These are phyloP conservation scores for Tenebrio molitor DNA, from an alignment of 1,140 invertebrate genomes.

Conservation along the genomic window DNA sequence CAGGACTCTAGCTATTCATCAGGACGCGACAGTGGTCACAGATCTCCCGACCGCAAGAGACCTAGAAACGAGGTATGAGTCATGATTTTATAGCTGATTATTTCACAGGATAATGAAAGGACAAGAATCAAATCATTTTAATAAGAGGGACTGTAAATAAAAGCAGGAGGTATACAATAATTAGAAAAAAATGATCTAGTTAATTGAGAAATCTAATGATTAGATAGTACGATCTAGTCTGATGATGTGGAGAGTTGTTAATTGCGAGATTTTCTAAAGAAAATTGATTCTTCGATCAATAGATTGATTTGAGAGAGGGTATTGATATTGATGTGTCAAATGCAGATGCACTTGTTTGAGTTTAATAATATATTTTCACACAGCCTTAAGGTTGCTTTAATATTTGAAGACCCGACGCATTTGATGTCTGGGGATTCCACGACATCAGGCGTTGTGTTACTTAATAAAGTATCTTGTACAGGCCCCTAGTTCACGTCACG, in stretches of 20 bases:
- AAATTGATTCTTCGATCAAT: constrained; percentile 25
- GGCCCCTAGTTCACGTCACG: constrained; percentile 63
- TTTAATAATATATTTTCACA: constrained; percentile 22
- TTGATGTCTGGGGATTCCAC: constrained; percentile 34
- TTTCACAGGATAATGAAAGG: constrained; percentile 47
- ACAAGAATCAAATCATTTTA: not conserved
- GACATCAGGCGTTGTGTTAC: constrained; percentile 30
- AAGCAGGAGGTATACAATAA: constrained; percentile 9
- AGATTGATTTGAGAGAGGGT: constrained; percentile 16
- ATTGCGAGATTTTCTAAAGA: not conserved
- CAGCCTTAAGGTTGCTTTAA: not conserved
- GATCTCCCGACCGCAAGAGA: constrained; percentile 64
- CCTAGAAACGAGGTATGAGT: constrained; percentile 62
- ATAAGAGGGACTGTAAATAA: constrained; percentile 24
- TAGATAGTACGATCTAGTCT: constrained; percentile 11
- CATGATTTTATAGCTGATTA: constrained; percentile 25
- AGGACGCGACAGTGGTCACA: constrained; percentile 51
- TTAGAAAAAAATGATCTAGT: constrained; percentile 19
- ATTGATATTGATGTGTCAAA: constrained; percentile 14
- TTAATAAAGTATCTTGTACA: constrained; percentile 52
- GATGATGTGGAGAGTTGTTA: constrained; percentile 25
- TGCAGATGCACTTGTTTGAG: constrained; percentile 14
- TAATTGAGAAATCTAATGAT: constrained; percentile 25
- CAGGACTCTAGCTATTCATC: constrained; percentile 59
- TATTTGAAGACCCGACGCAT: constrained; percentile 27